Base-by-base conservation (phyloP, 2,113 vertebrate genomes). In the Nannobrachium achirus region DNA sequence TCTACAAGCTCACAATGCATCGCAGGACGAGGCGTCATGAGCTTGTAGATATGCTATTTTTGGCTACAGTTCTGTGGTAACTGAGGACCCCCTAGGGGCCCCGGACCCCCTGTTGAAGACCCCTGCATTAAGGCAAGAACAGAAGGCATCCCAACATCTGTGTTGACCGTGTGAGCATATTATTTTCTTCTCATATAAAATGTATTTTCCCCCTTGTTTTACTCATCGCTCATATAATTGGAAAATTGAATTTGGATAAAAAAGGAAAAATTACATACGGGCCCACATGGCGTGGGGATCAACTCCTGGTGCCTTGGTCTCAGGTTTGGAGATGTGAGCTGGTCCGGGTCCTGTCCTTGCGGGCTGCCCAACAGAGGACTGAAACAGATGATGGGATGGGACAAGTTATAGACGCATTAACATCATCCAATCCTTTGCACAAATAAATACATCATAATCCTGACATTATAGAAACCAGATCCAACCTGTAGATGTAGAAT, bases 201-300 rank as follows among this genome's bases (percentile, higher is more conserved):
- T 6, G 4, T 48, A 48, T 14, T 2, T 11, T 48, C n/a, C n/a
- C n/a, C n/a, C n/a, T n/a, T n/a, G n/a, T 48, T 13, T 6, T 14
- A 3, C 2, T 3, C 5, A 48, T 48, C 11, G 14, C 11, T n/a
- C 45, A 13, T 13, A 48, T 6, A 14, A 14, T 14, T 14, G 2
- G 45, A 13, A 13, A 38, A 8, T 39, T 13, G 2, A 11, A 39
- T 8, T 33, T 8, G 53, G 20, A 39, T 33, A 15, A 0, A 40
- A 62, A 14, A 4, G 20, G 1, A 0, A 0, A 44, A 3, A 1
- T 60, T 33, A 75, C 89, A 81, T 65, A 95, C 95, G 51, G 95
- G 95, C 4, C 95, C 94, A 69, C 93, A 95, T 45, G 94, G 94
- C 1, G 95, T 95, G 0, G 93, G 92, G 69, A 96, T 91, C 62